Evolutionary conservation across 2,888 invertebrate genomes (phyloP).

Genomic region (Drosophila suboccidentalis): DNA sequence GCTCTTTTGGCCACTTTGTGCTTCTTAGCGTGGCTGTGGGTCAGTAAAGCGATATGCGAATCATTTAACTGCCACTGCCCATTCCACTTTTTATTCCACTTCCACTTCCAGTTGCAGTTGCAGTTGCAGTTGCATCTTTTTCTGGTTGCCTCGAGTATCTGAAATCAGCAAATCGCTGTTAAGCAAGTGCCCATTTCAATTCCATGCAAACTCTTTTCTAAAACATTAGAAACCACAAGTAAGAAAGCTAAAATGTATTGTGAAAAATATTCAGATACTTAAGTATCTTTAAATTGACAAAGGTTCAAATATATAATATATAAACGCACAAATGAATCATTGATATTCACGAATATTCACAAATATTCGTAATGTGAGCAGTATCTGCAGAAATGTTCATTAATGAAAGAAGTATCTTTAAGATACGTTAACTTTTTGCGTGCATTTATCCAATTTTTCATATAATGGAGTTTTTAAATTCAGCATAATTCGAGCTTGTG

Average conservation of each 20-base stretch:
- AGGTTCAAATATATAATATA: not conserved
- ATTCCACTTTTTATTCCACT: not conserved
- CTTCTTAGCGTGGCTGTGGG: constrained; percentile 46
- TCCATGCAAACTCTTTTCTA: not conserved
- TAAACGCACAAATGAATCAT: not conserved
- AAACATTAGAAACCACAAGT: constrained; percentile 1
- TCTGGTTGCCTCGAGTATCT: not conserved
- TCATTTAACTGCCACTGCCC: constrained; percentile 13
- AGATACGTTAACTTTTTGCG: not conserved
- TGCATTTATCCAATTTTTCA: not conserved
- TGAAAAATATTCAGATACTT: not conserved
- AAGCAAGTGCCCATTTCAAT: constrained; percentile 1
- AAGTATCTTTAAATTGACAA: not conserved
- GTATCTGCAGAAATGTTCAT: not conserved
- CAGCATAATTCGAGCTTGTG: not conserved
- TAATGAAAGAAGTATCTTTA: not conserved
- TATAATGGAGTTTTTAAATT: too few species aligned
- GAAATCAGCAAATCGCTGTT: not conserved
- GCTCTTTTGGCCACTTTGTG: constrained; percentile 4
- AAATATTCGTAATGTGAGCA: not conserved
- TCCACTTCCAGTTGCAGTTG: not conserved
- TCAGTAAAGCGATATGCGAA: constrained; percentile 53
- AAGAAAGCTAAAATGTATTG: too few species aligned
- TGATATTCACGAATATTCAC: not conserved
- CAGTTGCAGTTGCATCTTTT: not conserved